Evolutionary conservation across 2,797 vertebrate species (phyloP).

Genomic region (Calcarius lapponicus): DNA sequence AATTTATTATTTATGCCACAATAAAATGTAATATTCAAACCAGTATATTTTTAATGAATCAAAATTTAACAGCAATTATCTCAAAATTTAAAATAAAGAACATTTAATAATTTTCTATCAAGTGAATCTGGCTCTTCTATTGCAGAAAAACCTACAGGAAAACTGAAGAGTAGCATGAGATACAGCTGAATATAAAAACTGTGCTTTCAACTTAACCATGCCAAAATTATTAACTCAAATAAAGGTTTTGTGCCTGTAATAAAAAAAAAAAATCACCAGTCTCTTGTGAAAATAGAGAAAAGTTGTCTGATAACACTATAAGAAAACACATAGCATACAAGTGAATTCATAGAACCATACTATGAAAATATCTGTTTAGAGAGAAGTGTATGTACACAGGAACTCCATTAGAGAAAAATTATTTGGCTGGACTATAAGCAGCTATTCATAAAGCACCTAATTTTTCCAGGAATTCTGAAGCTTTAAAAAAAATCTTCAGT

Average conservation of each 20-base stretch:
- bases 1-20: not conserved
- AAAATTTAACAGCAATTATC: not conserved
- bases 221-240: not conserved
- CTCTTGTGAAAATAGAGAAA: not conserved
- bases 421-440: not conserved
- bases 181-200: not conserved
- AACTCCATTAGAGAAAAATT: not conserved
- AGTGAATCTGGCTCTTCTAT: not conserved
- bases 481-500: not conserved
- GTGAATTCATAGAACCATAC: not conserved
- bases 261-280: not conserved
- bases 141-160: not conserved
- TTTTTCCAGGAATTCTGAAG: not conserved
- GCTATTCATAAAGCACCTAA: not conserved
- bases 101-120: not conserved
- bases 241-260: not conserved
- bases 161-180: not conserved
- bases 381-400: not conserved
- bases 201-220: not conserved
- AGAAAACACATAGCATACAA: not conserved
- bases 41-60: not conserved
- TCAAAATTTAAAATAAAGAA: not conserved
- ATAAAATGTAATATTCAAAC: not conserved
- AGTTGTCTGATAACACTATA: not conserved
- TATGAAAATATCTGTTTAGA: not conserved